Evolutionary conservation across 2,888 invertebrate species (phyloP).

Genomic region (Andrena haemorrhoa): DNA sequence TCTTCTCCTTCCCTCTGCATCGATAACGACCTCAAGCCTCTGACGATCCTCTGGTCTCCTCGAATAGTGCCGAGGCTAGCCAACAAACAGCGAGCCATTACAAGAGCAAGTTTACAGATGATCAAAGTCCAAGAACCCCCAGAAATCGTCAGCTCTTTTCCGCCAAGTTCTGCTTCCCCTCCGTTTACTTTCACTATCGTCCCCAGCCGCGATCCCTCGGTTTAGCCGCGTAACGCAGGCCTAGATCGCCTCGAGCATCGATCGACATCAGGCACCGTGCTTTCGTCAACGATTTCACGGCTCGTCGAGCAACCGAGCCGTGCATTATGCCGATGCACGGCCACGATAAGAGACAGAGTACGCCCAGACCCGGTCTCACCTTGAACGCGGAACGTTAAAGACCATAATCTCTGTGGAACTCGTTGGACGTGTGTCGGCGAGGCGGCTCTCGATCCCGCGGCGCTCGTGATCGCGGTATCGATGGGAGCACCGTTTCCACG

Average conservation of each 20-base stretch:
- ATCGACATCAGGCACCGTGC: conserved; percentile 52
- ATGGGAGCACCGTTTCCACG: not conserved
- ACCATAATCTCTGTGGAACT: conserved; percentile 68
- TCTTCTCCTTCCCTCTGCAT: not conserved
- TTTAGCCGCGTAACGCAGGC: conserved; percentile 12
- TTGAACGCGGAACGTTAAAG: conserved; percentile 71
- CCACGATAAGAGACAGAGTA: conserved; percentile 58
- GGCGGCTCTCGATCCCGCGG: conserved; percentile 10
- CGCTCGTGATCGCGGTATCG: conserved; percentile 15
- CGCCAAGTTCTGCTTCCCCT: conserved; percentile 8
- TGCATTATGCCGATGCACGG: conserved; percentile 66
- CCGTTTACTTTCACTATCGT: conserved; percentile 45
- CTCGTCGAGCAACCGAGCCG: conserved; percentile 70
- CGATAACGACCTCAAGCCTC: not conserved
- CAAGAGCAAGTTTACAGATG: not conserved
- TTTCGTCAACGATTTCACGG: conserved; percentile 78
- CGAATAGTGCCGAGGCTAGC: too few relatives aligned
- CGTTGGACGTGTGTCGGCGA: conserved; percentile 50
- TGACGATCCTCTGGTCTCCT: too few relatives aligned
- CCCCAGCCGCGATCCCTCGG: conserved; percentile 5
- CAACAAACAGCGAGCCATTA: not conserved
- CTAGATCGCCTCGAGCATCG: conserved; percentile 36
- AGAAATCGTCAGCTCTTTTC: not conserved
- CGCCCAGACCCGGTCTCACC: conserved; percentile 61
- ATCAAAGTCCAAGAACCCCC: not conserved